These are phyloP conservation scores for Halcyon badia DNA, from an alignment of 2,797 vertebrate species.

Conservation along the genomic window DNA sequence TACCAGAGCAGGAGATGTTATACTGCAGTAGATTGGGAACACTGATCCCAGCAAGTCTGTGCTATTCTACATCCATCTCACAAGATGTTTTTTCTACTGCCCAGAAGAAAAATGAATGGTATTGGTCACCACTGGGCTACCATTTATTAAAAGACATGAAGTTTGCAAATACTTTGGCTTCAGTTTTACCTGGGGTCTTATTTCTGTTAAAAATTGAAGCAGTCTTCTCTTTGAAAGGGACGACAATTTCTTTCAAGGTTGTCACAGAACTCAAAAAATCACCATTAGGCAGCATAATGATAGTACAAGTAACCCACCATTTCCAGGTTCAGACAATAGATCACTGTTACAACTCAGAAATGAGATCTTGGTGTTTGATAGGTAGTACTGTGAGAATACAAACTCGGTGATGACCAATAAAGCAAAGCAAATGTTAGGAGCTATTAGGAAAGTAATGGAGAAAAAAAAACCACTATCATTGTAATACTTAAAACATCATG, in stretches of 20 bases:
- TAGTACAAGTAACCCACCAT: background rate
- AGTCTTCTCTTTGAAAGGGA: background rate
- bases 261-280: background rate
- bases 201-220: background rate
- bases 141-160: background rate
- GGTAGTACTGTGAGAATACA: background rate
- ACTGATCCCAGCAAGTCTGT: background rate
- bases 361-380: background rate
- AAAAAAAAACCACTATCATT: fast-evolving
- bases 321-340: background rate
- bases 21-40: background rate
- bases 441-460: background rate
- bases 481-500: background rate
- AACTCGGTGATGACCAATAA: background rate
- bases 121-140: background rate
- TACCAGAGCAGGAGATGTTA: background rate
- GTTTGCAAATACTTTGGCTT: background rate
- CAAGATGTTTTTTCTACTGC: background rate
- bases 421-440: background rate
- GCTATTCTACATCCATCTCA: background rate
- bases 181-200: background rate
- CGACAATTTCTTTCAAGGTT: background rate
- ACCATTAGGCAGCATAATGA: background rate
- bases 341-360: background rate
- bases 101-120: background rate